Evolutionary conservation across 1,140 invertebrate species (phyloP).

Genomic region (Eumaeus atala): DNA sequence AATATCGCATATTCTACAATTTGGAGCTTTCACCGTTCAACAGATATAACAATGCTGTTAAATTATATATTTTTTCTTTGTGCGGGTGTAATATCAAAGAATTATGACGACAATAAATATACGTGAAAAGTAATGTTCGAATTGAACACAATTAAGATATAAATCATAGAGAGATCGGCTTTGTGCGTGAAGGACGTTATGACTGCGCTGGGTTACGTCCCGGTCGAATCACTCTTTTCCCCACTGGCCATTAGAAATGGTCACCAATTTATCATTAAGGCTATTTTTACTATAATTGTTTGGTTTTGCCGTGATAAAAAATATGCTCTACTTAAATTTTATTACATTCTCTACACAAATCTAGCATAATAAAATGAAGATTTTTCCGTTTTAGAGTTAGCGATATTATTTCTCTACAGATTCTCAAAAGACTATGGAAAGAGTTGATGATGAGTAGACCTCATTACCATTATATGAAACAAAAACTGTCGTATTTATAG

Average conservation of each 20-base stretch:
- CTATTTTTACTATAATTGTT: slow-evolving; percentile 73
- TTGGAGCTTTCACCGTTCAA: background rate
- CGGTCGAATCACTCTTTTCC: slow-evolving; percentile 42
- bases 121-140: slow-evolving; percentile 15
- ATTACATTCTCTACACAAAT: background rate
- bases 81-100: slow-evolving; percentile 31
- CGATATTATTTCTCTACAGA: too few relatives aligned
- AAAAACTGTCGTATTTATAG: too few relatives aligned
- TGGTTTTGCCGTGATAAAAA: slow-evolving; percentile 36
- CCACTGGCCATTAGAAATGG: slow-evolving; percentile 59
- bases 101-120: slow-evolving; percentile 42
- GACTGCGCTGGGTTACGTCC: slow-evolving; percentile 49
- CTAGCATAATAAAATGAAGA: too few relatives aligned
- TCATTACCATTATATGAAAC: too few relatives aligned
- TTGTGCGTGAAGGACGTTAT: slow-evolving; percentile 68
- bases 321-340: slow-evolving; percentile 47
- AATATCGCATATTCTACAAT: too few relatives aligned
- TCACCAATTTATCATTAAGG: slow-evolving; percentile 73
- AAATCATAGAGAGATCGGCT: slow-evolving; percentile 60
- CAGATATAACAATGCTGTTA: background rate
- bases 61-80: background rate
- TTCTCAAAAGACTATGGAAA: too few relatives aligned
- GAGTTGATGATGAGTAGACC: too few relatives aligned
- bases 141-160: slow-evolving; percentile 55
- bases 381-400: background rate